Evolutionary conservation across 35 echinoderm and acorn worm species (phyloP).

Genomic region (Anneissia japonica): DNA sequence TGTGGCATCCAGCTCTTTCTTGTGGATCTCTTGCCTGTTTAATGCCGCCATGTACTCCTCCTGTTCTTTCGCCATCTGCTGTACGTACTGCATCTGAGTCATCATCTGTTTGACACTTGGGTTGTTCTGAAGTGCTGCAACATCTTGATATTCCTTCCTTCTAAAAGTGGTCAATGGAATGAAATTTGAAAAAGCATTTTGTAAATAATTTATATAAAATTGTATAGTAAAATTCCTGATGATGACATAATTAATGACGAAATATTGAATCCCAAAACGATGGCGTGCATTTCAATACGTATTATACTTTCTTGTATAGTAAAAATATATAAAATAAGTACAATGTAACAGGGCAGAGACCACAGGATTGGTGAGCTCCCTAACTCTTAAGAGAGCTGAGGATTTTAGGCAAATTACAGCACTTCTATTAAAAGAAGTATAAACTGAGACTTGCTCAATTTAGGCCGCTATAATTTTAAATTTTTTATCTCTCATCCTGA

Average conservation of each 20-base stretch:
- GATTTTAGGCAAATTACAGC: not conserved
- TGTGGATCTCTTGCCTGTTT: conserved; percentile 81
- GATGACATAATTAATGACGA: too few species aligned
- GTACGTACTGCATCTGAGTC: conserved; percentile 72
- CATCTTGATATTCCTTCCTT: conserved; percentile 90
- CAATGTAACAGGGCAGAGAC: too few species aligned
- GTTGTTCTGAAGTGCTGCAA: conserved; percentile 53
- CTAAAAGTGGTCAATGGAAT: conserved; percentile 39
- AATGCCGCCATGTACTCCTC: conserved; percentile 92
- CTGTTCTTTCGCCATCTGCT: conserved; percentile 91
- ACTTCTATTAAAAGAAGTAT: not conserved
- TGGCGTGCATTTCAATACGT: too few species aligned
- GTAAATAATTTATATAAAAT: too few species aligned
- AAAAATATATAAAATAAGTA: too few species aligned
- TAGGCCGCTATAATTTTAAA: not conserved
- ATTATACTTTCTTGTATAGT: too few species aligned
- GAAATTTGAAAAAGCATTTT: too few species aligned
- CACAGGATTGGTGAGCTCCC: too few species aligned
- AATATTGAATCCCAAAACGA: too few species aligned
- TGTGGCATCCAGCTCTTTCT: conserved; percentile 44
- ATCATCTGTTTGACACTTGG: conserved; percentile 59
- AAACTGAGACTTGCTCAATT: not conserved
- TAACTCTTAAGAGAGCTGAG: not conserved
- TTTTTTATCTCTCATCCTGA: not conserved
- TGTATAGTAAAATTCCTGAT: too few species aligned